Evolutionary conservation across 2,888 invertebrate species (phyloP).

Genomic region (Tortrix viridana): DNA sequence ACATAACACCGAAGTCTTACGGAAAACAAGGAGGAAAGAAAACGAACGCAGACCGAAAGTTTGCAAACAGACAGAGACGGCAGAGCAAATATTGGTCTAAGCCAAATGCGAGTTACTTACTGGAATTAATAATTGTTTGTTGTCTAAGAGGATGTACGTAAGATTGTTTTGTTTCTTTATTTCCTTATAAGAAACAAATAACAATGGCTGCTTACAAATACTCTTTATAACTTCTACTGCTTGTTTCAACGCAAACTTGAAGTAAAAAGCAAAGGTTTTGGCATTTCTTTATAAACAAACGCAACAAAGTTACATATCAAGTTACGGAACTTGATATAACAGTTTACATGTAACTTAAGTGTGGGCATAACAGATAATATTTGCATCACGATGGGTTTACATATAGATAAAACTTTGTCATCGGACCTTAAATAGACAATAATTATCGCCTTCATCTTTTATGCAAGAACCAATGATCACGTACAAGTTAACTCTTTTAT

Average conservation of each 20-base stretch:
- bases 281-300: slow-evolving; percentile 45
- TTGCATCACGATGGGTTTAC: neutral
- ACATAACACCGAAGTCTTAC: slow-evolving; percentile 11
- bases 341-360: slow-evolving; percentile 24
- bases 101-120: slow-evolving; percentile 26
- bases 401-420: neutral
- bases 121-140: slow-evolving; percentile 35
- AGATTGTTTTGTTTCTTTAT: slow-evolving; percentile 5
- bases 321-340: slow-evolving; percentile 32
- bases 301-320: slow-evolving; percentile 46
- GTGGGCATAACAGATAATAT: slow-evolving; percentile 22
- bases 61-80: slow-evolving; percentile 19
- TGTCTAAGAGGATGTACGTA: neutral
- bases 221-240: neutral
- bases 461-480: too few species aligned
- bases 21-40: slow-evolving; percentile 18
- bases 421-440: too few species aligned
- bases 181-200: slow-evolving; percentile 18
- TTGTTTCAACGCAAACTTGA: too few species aligned
- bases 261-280: slow-evolving; percentile 35
- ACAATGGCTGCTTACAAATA: neutral
- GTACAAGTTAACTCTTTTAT: too few species aligned
- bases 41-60: slow-evolving; percentile 13
- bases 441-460: too few species aligned
- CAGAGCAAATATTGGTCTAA: slow-evolving; percentile 28